Evolutionary conservation across 2,888 invertebrate genomes (phyloP), one percentile per base, ranked within the genome.

Genomic region (Pocota personata): DNA sequence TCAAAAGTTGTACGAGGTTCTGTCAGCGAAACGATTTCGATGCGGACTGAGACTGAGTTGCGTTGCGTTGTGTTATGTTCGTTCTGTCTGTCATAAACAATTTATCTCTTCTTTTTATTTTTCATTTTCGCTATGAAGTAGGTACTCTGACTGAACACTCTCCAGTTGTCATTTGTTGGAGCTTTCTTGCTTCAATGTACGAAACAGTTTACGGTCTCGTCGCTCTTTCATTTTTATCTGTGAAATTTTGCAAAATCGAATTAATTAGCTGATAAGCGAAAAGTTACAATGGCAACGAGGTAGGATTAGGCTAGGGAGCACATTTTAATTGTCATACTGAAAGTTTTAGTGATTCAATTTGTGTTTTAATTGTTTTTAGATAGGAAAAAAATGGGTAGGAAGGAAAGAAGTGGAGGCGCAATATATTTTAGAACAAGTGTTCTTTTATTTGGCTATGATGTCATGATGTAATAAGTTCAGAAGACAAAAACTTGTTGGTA

Each of bases 261-360:
- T 83, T 77, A 72, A 72, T 24, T 79, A 46, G 55, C 64, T 84
- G 84, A 84, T 84, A 84, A 84, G 75, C 69, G 52, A 69, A 66
- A 75, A 62, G 57, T 52, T 71, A 52, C 79, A 35, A 32, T 32
- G 24, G 21, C 12, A 60, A 43, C 21, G 40, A 16, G 19, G 27
- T 46, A 27, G 72, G 67, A 58, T 43, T 7, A 14, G 62, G 30
- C n/a, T 30, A 16, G 10, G 32, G 7, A 67, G 83, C 83, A 84
- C 79, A 84, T 84, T 84, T 69, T 62, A 78, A 69, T 52, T 43
- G 58, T 62, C 16, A 5, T 43, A 10, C n/a, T 40, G 6, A 40
- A 12, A 64, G 55, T 43, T 78, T 62, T 55, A 8, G 10, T 24
- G 40, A 73, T 60, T 60, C 14, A 69, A 77, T 75, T 75, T 30